Evolutionary conservation across 1,140 invertebrate genomes (phyloP).

Genomic region (Heliconius hermathena): DNA sequence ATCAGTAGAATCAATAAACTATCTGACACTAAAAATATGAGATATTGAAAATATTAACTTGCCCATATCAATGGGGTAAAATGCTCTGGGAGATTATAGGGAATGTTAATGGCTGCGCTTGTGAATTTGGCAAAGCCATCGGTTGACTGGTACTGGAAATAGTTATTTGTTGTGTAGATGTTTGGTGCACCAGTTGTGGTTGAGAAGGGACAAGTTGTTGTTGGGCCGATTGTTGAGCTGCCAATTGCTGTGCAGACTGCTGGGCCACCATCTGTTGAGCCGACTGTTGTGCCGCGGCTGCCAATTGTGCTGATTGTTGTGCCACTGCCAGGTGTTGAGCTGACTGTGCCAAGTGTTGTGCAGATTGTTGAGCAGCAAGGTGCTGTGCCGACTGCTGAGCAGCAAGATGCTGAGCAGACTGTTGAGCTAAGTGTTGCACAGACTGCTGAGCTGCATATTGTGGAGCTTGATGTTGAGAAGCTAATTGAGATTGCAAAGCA

Average conservation of each 20-base stretch:
- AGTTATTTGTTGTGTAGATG: conserved; percentile 74
- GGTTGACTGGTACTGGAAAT: conserved; percentile 76
- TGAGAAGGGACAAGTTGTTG: conserved; percentile 61
- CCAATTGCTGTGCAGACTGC: conserved; percentile 70
- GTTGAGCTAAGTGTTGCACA: conserved; percentile 67
- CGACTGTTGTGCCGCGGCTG: conserved; percentile 60
- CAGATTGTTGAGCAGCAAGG: conserved; percentile 64
- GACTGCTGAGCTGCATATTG: conserved; percentile 70
- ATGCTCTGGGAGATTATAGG: conserved; percentile 78
- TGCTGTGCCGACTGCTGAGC: conserved; percentile 69
- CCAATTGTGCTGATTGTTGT: conserved; percentile 63
- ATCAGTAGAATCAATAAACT: neutral
- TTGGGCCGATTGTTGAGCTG: conserved; percentile 68
- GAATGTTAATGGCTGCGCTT: conserved; percentile 73
- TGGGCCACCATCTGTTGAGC: conserved; percentile 62
- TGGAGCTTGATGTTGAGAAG: conserved; percentile 65
- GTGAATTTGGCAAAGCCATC: conserved; percentile 72
- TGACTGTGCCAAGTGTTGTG: conserved; percentile 62
- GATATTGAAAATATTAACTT: neutral
- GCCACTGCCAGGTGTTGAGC: conserved; percentile 62
- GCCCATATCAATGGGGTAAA: conserved; percentile 62
- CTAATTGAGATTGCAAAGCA: conserved; percentile 65
- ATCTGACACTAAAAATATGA: conserved; percentile 10
- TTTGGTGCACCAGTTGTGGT: conserved; percentile 73
- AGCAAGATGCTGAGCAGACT: conserved; percentile 65